Conservation (phyloP, 1,140 invertebrate species). For the Ylistrum balloti region DNA sequence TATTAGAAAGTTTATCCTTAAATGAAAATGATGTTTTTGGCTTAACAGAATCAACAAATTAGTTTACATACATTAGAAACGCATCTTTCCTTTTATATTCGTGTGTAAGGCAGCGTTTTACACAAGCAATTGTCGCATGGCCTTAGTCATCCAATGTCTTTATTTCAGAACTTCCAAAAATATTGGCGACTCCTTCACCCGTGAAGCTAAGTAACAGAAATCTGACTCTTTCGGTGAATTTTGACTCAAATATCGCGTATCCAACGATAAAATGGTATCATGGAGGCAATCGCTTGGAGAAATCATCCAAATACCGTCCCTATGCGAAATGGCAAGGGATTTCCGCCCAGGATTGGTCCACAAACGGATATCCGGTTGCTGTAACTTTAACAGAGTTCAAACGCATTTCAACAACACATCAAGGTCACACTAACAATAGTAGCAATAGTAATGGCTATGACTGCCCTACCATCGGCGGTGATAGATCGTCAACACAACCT, state of each 20-base stretch:
- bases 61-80: no score
- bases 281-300: background rate
- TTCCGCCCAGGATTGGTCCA: background rate
- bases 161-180: background rate
- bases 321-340: background rate
- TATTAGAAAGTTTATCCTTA: no score
- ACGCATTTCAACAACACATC: no score
- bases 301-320: background rate
- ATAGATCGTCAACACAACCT: background rate
- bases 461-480: background rate
- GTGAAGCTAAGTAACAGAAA: background rate
- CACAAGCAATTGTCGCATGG: no score
- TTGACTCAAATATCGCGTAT: background rate
- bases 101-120: no score
- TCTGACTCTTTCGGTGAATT: background rate
- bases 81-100: no score
- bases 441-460: background rate
- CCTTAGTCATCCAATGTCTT: no score
- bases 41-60: no score
- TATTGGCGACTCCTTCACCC: background rate
- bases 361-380: background rate
- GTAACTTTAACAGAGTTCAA: no score
- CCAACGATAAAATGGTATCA: background rate
- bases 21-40: no score
- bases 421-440: no score